Base-by-base conservation (phyloP, 2,113 vertebrate genomes). In the Leptosomus discolor region DNA sequence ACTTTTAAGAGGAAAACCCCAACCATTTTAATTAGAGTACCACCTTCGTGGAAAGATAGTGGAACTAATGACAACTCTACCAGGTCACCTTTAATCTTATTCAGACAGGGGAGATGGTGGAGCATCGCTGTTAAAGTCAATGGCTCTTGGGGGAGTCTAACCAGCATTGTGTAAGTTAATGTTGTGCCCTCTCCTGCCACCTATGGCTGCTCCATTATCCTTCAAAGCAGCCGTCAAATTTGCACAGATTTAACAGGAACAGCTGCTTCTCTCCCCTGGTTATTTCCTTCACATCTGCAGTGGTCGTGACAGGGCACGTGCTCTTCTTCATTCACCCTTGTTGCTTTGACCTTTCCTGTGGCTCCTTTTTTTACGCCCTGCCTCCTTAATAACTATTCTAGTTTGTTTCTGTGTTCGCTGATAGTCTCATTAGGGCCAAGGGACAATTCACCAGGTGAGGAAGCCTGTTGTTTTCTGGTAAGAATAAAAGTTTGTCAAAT, bases 311-410 rank as follows among this genome's bases (percentile, higher is more conserved):
- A 94, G 71, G 90, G 57, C 56, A 54, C 11, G 8, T 37, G 29
- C 63, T 84, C 78, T 50, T 97, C 86, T 53, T 91, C 32, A 43
- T 73, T 95, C 83, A 85, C 65, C 82, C 93, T 96, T 5, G 1
- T 48, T 58, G 16, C 74, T 93, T 70, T 94, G 90, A 88, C 90
- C 89, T 97, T 95, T 94, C 70, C 54, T 58, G 61, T 91, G 88
- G 61, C 80, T 97, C 94, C 75, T 94, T 97, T n/a, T 93, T 93
- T 96, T 88, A 74, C 91, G 45, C 91, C 79, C 37, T 56, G 9
- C 65, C 95, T 97, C 85, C 60, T 92, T 97, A 95, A 95, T 96
- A 92, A 94, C 77, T 86, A 8, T 81, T 92, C 37, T 90, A 94
- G 74, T 90, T 93, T 83, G 85, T 84, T 92, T 91, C 83, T 95